phyloP scores from a whole-genome alignment of 2,797 vertebrate genomes.

The Natrix natrix region DNA sequence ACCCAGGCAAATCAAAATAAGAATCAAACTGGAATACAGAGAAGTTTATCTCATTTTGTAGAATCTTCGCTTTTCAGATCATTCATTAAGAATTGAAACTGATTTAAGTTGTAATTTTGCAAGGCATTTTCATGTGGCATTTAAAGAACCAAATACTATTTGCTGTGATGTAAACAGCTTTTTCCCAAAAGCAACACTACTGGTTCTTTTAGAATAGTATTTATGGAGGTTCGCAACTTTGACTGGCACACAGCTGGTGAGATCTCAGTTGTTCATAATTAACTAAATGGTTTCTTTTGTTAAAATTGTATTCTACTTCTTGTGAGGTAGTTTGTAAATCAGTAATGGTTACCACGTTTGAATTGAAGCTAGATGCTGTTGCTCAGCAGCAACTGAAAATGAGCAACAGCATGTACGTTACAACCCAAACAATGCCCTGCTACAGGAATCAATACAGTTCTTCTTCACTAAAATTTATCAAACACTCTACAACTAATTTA shows the following conservation, averaged over 20 bases:
- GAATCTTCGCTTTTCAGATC: background rate
- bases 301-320: background rate
- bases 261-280: background rate
- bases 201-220: conserved; percentile 11
- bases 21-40: background rate
- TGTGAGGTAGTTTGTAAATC: background rate
- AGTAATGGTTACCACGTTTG: background rate
- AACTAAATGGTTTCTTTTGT: background rate
- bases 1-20: background rate
- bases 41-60: background rate
- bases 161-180: background rate
- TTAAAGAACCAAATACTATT: background rate
- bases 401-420: background rate
- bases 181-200: background rate
- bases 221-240: background rate
- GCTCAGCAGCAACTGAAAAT: background rate
- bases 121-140: background rate
- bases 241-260: background rate
- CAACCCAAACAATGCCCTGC: background rate
- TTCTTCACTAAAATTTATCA: background rate
- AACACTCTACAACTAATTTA: background rate
- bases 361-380: background rate
- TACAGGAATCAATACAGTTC: background rate
- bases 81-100: background rate
- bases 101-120: background rate